Base-by-base conservation (phyloP, 1,140 invertebrate species). In the Bombyx mori region DNA sequence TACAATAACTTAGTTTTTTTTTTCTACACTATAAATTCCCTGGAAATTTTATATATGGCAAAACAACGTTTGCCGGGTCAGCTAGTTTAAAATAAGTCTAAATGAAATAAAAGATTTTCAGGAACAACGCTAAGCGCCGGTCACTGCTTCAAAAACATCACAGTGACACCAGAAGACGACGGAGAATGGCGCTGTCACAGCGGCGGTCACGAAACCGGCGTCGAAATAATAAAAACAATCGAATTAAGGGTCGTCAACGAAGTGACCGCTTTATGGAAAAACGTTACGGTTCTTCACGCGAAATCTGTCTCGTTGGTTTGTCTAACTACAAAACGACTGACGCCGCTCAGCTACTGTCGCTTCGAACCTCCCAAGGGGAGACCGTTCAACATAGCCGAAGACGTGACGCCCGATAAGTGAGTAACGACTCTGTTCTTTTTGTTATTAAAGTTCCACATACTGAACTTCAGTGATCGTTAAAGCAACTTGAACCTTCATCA, bases 111-210 rank as follows among this genome's bases (percentile, higher is more conserved):
- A 47, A 78, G 77, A 26, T 76, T 80, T 57, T 64, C 71, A 68
- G 78, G 74, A n/a, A 56, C 58, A 8, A 56, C 56, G 7, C 71
- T 80, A 0, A 73, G 65, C 22, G 62, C 71, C 12, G 78, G 75
- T 0, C 70, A 73, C 44, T 86, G 83, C 51, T 57, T 59, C 7
- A 59, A 74, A 8, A 73, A 68, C 42, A 71, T 81, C 2, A 70
- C 66, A 42, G 79, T 69, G 1, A 73, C 70, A 0, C 57, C 62
- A n/a, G 44, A 62, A 1, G 80, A 81, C 44, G 66, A 58, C 5
- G 83, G 83, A 0, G 61, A 73, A 61, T 86, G 83, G 83, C 66
- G 58, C 3, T 86, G 83, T 49, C 79, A 85, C 43, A 74, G 83
- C 0, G 83, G 83, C 8, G 68, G 52, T 4, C 63, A 68, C 46